These are phyloP conservation scores for Zonotrichia leucophrys DNA, from an alignment of 2,113 vertebrate genomes.

Conservation along the genomic window DNA sequence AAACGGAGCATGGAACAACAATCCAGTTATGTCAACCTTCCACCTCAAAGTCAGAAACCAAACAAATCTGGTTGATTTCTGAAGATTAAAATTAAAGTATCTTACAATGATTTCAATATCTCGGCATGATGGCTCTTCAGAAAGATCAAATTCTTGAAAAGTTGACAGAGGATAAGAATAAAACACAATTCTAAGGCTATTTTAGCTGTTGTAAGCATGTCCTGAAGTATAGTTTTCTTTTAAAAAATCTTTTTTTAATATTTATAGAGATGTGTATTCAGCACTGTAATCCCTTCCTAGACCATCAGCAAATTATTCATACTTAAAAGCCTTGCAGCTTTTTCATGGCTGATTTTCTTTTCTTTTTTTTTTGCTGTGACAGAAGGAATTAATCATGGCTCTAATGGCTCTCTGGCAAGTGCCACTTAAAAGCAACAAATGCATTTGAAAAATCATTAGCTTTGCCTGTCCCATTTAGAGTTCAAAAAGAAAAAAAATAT, in stretches of 20 bases:
- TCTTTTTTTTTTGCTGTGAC: constrained; percentile 23
- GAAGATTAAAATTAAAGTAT: neutral
- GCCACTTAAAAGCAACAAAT: constrained; percentile 59
- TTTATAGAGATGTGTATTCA: constrained; percentile 5
- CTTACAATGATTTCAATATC: constrained; percentile 2
- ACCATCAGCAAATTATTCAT: constrained; percentile 56
- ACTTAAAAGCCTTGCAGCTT: constrained; percentile 48
- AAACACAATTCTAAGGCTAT: neutral
- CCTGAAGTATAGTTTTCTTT: neutral
- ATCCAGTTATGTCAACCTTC: neutral
- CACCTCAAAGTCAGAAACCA: neutral
- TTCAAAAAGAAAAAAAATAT: neutral
- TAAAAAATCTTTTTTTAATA: neutral
- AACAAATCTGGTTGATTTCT: neutral
- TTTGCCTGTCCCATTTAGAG: neutral
- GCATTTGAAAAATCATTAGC: constrained; percentile 2
- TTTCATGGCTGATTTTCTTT: constrained; percentile 32
- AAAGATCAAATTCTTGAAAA: neutral
- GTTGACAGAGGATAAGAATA: neutral
- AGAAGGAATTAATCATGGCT: constrained; percentile 66
- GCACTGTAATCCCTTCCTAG: constrained; percentile 14
- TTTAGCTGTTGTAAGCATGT: neutral
- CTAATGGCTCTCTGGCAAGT: constrained; percentile 61
- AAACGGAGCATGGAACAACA: neutral
- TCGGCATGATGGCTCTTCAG: neutral